Evolutionary conservation across 2,888 invertebrate genomes (phyloP), one percentile per base, ranked within the genome.

Genomic region (Zeuzera pyrina): DNA sequence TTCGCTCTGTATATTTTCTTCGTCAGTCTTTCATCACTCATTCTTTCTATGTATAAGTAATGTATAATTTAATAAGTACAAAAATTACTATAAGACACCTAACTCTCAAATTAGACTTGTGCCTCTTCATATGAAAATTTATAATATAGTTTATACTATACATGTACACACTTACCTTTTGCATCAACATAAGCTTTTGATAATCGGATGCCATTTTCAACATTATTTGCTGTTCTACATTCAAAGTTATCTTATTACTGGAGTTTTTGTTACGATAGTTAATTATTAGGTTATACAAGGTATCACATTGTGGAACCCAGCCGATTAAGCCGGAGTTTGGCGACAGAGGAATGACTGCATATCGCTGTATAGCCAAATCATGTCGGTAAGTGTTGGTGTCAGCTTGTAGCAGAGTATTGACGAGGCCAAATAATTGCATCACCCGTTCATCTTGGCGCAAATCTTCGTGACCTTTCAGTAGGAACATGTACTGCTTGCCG

Each of bases 291-390:
- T 97, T 94, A 66, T 99, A 99, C 11, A 99, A 83, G 0, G 99
- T 99, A 77, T 99, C 99, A 72, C 98, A 98, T 65, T 98, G 95
- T 0, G 98, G 98, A 34, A 99, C 97, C 99, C 99, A 99, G 37
- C 98, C 97, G 45, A 98, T 97, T 15, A 99, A 85, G 0, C 99
- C 99, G 2, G 97, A 98, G 76, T 99, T 99, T 0, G 98, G 98
- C 15, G 97, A 98, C 30, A 99, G 78, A 0, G 99, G 98, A 51
- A 99, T 95, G 6, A 99, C 98, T 0, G 98, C 97, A 65, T 98
- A 99, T 27, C 99, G 86, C 84, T 97, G 92, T 47, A 83, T 81
- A 10, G 78, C 81, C 2, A 95, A 77, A 69, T 98, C 97, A 45
- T 95, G 87, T 23, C 96, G 78, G 72, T 95, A 96, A 0, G 99